Evolutionary conservation across 2,113 vertebrate genomes (phyloP).

Genomic region (Aphyosemion australe): DNA sequence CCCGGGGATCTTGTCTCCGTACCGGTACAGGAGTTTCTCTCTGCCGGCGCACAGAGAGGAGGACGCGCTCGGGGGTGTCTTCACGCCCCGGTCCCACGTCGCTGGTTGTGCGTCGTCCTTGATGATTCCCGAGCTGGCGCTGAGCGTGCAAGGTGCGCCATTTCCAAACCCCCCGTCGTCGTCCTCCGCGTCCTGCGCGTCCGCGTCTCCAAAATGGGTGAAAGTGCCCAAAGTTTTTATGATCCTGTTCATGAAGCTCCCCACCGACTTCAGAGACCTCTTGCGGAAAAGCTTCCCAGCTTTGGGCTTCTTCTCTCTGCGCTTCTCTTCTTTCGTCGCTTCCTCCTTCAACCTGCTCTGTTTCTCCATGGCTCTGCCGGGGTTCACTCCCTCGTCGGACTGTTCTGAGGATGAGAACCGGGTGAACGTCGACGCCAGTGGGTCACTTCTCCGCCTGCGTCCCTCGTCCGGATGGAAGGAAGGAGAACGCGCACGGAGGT

Average conservation of each 20-base stretch:
- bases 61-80: conserved; percentile 51
- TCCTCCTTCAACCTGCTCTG: conserved; percentile 40
- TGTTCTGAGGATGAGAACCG: conserved; percentile 10
- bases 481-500: conserved; percentile 42
- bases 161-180: conserved; percentile 79
- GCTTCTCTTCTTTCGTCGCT: conserved; percentile 58
- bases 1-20: conserved; percentile 81
- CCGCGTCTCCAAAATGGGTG: conserved; percentile 74
- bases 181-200: conserved; percentile 73
- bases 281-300: conserved; percentile 75
- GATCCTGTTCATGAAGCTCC: conserved; percentile 81
- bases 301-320: conserved; percentile 73
- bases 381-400: not conserved
- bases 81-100: conserved; percentile 46
- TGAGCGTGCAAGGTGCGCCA: conserved; percentile 71
- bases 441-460: conserved; percentile 46
- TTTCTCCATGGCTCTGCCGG: conserved; percentile 54
- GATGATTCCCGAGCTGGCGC: conserved; percentile 63
- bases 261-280: conserved; percentile 81
- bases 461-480: conserved; percentile 38
- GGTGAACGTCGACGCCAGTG: conserved; percentile 28
- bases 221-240: conserved; percentile 83
- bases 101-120: conserved; percentile 52
- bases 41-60: conserved; percentile 65
- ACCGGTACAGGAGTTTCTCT: conserved; percentile 68